Evolutionary conservation across 2,797 vertebrate species (phyloP).

Genomic region (Bradypodion pumilum): DNA sequence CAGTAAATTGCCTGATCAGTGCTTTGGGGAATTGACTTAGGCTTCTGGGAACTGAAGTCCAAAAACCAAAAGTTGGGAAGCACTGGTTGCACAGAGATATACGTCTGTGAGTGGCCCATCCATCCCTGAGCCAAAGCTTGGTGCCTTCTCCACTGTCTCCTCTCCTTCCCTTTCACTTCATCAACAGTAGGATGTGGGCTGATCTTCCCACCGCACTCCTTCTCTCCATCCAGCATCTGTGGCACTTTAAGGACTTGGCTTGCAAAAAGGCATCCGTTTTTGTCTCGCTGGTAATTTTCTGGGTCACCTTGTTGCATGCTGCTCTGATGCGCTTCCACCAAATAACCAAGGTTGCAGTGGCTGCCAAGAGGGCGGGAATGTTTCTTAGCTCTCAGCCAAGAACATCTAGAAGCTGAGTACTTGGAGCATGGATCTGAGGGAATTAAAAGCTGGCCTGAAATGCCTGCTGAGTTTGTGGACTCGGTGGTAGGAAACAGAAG

Average conservation of each 20-base stretch:
- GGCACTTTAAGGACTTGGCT: slow-evolving; percentile 27
- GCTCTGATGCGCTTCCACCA: not conserved
- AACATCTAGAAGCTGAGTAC: not conserved
- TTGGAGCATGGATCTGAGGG: not conserved
- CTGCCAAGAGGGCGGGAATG: slow-evolving; percentile 14
- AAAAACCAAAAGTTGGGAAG: too few relatives aligned
- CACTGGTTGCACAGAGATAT: too few relatives aligned
- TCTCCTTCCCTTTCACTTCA: not conserved
- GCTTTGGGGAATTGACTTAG: too few relatives aligned
- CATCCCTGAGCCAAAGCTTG: too few relatives aligned
- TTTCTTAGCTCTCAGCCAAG: slow-evolving; percentile 25
- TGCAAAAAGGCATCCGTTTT: not conserved
- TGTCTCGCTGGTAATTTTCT: slow-evolving; percentile 19
- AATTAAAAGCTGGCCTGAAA: not conserved
- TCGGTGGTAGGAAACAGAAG: not conserved
- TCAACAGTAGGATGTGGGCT: not conserved
- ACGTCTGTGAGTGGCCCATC: too few relatives aligned
- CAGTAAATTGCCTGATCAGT: too few relatives aligned
- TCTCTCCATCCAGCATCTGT: not conserved
- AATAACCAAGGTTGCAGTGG: not conserved
- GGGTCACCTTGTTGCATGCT: slow-evolving; percentile 42
- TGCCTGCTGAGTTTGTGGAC: not conserved
- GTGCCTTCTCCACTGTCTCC: too few relatives aligned
- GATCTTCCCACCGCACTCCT: too few relatives aligned
- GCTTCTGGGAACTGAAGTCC: too few relatives aligned